Base-by-base conservation (phyloP, 2,888 invertebrate genomes). In the Adineta ricciae region DNA sequence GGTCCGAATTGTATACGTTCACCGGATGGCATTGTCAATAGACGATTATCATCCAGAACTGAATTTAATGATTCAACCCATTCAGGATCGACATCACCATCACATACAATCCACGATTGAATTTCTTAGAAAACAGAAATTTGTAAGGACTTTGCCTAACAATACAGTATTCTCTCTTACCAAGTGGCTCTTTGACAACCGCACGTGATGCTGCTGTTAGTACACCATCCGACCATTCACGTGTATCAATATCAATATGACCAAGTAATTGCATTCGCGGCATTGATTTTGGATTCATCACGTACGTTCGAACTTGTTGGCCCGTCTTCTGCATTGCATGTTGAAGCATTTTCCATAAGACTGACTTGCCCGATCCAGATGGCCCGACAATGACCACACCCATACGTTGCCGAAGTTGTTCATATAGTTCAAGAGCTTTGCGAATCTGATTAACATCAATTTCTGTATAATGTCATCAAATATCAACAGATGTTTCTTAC, bases 1-100 rank as follows among this genome's bases (percentile, higher is more conserved):
- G 93, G 92, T 0, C 95, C 95, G 90, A 99, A 96, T 91, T 96
- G 96, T 87, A 99, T 94, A 87, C 98, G 93, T 93, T 97, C 97
- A 84, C 99, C 99, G 8, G 97, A 96, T 16, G 90, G 90, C 90
- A 91, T 90, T 0, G 97, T 96, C 78, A 98, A 92, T 83, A 98
- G 92, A 84, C 96, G 93, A 91, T 99, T 99, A 91, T 99, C 99
- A 90, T 99, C 99, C 87, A 99, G 92, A 32, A 99, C 98, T 0
- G 98, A 98, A 92, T 99, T 99, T 32, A 99, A 92, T 0, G 98
- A 96, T 91, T 99, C 99, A 73, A 98, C 94, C 97, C 98, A 99
- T 89, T 96, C 96, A 0, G 99, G 99, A 91, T 98, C 98, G 86
- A 99, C 94, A 90, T 98, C 97, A 27, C 99, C 99, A 91, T 99